A percentile compares a stretch with the other conserved stretches of the same genome.
Conservation (phyloP, 2,113 vertebrate species). For the Cottus gobio region DNA sequence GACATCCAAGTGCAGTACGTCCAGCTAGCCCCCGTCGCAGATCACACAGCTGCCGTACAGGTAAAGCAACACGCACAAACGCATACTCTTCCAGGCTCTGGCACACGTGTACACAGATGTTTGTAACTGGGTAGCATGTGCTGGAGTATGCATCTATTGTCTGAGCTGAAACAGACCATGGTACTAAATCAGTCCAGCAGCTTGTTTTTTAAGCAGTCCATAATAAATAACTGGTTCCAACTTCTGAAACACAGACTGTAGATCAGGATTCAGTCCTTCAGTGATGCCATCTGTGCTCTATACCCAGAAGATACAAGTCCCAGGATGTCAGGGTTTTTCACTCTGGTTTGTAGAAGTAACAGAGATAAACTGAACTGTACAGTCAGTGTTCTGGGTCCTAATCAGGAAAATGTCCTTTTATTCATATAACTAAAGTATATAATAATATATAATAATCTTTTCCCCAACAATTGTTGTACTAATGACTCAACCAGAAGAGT, state of each 20-base stretch:
- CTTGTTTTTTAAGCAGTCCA: conserved; percentile 42
- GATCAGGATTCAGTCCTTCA: conserved; percentile 50
- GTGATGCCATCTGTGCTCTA: conserved; percentile 19
- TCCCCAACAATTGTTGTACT: background rate
- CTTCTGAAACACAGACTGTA: conserved; percentile 24
- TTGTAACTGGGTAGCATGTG: conserved; percentile 16
- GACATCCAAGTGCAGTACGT: conserved; percentile 99
- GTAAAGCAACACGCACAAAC: conserved; percentile 75
- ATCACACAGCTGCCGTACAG: conserved; percentile 88
- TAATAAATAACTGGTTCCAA: conserved; percentile 47
- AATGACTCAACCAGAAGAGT: conserved; percentile 13
- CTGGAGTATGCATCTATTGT: conserved; percentile 1
- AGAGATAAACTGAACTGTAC: background rate
- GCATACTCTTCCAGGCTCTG: conserved; percentile 7
- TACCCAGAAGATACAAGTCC: background rate
- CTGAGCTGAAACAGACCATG: conserved; percentile 42
- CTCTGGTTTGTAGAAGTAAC: background rate
- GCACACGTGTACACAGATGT: conserved; percentile 17
- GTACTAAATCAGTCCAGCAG: conserved; percentile 18
- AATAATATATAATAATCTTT: background rate
- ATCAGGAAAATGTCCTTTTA: background rate
- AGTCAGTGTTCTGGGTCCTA: background rate
- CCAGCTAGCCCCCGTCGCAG: conserved; percentile 92
- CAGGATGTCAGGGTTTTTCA: background rate
- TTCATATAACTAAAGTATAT: no score